Percentiles rank a stretch among this genome's conserved stretches.
Conservation (phyloP, 2,888 invertebrate species). For the Sepiola atlantica region DNA sequence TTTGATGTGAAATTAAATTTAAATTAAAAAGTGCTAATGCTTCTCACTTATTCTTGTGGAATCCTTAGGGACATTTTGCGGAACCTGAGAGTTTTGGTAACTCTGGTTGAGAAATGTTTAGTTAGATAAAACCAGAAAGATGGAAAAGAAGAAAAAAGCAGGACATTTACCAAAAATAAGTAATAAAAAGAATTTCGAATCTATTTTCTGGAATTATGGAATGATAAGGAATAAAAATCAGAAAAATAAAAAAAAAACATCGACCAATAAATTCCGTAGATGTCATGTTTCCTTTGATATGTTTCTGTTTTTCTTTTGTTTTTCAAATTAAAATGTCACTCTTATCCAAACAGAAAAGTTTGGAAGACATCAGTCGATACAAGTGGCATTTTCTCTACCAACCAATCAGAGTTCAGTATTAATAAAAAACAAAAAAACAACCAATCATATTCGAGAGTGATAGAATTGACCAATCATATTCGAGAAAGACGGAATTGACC, state of each 20-base stretch:
- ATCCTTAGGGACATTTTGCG: no score
- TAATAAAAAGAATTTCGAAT: background rate
- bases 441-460: background rate
- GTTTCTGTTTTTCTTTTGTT: background rate
- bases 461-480: background rate
- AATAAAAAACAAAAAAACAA: no score
- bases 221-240: background rate
- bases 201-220: background rate
- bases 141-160: background rate
- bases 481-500: background rate
- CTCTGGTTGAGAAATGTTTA: no score
- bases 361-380: background rate
- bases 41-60: no score
- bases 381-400: background rate
- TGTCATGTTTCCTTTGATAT: background rate
- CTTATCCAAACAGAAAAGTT: background rate
- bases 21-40: no score
- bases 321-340: background rate
- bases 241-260: background rate
- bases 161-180: background rate
- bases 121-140: background rate
- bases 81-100: no score
- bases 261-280: background rate
- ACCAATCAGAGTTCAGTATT: background rate
- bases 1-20: no score